Percentiles rank a stretch among this genome's conserved stretches.
Conservation (phyloP, 2,888 invertebrate genomes). For the Epirrhoe alternata region DNA sequence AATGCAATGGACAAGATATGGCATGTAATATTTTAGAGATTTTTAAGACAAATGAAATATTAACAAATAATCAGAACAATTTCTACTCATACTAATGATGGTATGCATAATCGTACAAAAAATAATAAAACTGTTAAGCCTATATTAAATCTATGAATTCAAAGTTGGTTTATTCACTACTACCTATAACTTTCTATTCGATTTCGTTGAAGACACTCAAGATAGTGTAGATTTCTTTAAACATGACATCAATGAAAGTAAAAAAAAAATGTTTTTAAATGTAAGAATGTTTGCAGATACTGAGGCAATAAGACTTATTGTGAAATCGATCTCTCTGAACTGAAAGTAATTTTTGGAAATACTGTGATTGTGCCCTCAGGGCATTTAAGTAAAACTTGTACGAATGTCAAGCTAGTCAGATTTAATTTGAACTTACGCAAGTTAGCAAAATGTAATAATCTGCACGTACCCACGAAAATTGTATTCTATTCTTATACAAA, state of each 20-base stretch:
- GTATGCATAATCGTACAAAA: too few relatives aligned
- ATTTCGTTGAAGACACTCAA: not conserved
- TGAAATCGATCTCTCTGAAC: conserved; percentile 2
- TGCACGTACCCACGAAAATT: too few relatives aligned
- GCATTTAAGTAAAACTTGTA: too few relatives aligned
- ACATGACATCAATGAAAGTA: conserved; percentile 1
- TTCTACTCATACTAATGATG: too few relatives aligned
- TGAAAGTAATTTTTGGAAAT: not conserved
- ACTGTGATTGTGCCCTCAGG: not conserved
- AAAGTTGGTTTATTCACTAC: not conserved
- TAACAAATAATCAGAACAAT: not conserved
- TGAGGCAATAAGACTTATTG: not conserved
- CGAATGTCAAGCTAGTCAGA: too few relatives aligned
- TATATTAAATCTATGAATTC: not conserved
- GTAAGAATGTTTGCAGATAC: not conserved
- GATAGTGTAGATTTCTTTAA: not conserved
- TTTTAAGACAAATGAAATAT: not conserved
- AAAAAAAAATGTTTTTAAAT: not conserved
- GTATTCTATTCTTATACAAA: too few relatives aligned
- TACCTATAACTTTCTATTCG: not conserved
- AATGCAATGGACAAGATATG: conserved; percentile 7
- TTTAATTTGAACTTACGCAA: too few relatives aligned
- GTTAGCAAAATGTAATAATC: too few relatives aligned
- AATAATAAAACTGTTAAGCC: too few relatives aligned
- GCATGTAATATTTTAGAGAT: not conserved